phyloP scores from a whole-genome alignment of 2,113 vertebrate genomes.

The Myotis lucifugus region DNA sequence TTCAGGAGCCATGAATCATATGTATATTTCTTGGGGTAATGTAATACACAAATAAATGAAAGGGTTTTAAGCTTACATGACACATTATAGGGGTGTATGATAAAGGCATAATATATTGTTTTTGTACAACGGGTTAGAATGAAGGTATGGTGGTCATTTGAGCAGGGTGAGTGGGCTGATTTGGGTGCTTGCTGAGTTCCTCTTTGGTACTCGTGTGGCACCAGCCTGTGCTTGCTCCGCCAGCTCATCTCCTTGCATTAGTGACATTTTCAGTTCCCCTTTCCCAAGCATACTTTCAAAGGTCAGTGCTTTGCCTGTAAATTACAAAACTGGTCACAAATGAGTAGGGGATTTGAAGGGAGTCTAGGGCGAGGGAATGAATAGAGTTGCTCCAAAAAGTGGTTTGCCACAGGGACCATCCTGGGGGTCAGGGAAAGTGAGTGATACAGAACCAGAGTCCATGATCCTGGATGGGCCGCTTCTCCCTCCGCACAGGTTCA shows the following conservation, averaged over 20 bases:
- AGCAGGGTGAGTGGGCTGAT: neutral
- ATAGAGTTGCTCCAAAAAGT: neutral
- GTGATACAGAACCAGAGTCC: neutral
- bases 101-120: neutral
- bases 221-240: neutral
- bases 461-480: neutral
- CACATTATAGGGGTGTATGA: neutral
- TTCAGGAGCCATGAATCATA: neutral
- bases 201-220: neutral
- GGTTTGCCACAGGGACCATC: neutral
- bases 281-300: constrained; percentile 21
- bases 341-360: neutral
- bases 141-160: neutral
- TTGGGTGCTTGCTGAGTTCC: neutral
- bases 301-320: neutral
- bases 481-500: neutral
- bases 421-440: neutral
- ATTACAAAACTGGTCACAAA: constrained; percentile 2
- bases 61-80: neutral
- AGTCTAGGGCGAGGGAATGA: neutral
- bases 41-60: constrained; percentile 1
- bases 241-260: constrained; percentile 32
- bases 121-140: neutral
- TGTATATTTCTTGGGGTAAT: neutral
- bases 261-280: constrained; percentile 35